Conservation (phyloP, 2,888 invertebrate species). For the Nemoura dubitans region DNA sequence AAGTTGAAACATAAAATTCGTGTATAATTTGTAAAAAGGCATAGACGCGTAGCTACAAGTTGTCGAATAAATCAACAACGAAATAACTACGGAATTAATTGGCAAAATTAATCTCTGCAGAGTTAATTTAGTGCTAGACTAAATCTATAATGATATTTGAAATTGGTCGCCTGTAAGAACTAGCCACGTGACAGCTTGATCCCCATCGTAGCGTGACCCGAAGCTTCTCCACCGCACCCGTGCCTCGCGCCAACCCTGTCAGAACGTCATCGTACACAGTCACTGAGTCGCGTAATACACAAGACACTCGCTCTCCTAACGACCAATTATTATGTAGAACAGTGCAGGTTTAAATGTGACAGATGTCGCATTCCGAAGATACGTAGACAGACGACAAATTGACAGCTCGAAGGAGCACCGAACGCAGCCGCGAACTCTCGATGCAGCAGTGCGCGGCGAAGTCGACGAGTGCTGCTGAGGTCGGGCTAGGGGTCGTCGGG, state of each 20-base stretch:
- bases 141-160: neutral
- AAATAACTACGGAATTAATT: neutral
- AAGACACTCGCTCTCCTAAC: too few species aligned
- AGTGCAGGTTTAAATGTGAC: too few species aligned
- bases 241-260: neutral
- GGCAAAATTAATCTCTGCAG: neutral
- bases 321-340: too few species aligned
- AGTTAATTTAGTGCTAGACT: neutral
- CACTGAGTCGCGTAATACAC: neutral
- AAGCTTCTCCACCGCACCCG: neutral
- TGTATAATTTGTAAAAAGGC: neutral
- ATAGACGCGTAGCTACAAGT: neutral
- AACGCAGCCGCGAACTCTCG: too few species aligned
- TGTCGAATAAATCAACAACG: neutral
- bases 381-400: too few species aligned
- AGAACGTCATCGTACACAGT: neutral
- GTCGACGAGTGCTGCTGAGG: neutral
- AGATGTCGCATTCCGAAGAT: too few species aligned
- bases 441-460: too few species aligned
- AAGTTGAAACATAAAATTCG: conserved; percentile 2
- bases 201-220: neutral
- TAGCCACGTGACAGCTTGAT: neutral
- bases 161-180: neutral
- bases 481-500: neutral
- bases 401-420: too few species aligned